Evolutionary conservation across 2,113 vertebrate genomes (phyloP).

Genomic region (Vulpes lagopus): DNA sequence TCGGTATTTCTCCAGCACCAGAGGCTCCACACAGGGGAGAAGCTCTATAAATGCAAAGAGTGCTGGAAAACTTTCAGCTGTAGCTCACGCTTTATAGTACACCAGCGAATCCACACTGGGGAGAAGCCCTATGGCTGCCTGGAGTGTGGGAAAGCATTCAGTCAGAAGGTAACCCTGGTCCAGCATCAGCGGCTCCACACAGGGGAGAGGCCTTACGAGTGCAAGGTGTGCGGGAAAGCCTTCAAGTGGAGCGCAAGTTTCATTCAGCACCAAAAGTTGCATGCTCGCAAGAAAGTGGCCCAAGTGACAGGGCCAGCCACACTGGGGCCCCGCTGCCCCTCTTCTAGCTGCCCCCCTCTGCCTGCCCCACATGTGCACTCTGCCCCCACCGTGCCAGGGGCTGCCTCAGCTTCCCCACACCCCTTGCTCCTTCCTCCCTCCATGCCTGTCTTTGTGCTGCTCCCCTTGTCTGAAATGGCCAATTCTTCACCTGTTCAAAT

Average conservation of each 20-base stretch:
- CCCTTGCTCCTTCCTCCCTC: background rate
- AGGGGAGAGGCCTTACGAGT: background rate
- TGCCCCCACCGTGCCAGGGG: background rate
- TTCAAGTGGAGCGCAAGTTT: slow-evolving; percentile 52
- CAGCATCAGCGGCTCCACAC: slow-evolving; percentile 37
- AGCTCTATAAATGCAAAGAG: slow-evolving; percentile 1
- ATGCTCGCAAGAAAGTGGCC: background rate
- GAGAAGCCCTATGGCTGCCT: slow-evolving; percentile 28
- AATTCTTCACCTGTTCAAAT: background rate
- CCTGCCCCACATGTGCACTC: background rate
- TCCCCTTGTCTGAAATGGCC: background rate
- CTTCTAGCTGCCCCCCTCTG: background rate
- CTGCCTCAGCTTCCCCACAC: background rate
- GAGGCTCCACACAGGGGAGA: slow-evolving; percentile 1
- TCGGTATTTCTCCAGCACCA: background rate
- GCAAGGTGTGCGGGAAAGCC: background rate
- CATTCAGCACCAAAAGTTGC: slow-evolving; percentile 41
- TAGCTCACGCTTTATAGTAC: background rate
- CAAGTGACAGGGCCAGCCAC: background rate
- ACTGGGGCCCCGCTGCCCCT: background rate
- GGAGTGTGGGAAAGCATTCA: background rate
- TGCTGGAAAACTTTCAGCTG: slow-evolving; percentile 57
- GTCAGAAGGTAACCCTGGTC: slow-evolving; percentile 55
- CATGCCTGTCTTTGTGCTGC: background rate
- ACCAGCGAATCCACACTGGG: background rate